Conservation (phyloP, 1,140 invertebrate genomes). For the Drosophila tristis region DNA sequence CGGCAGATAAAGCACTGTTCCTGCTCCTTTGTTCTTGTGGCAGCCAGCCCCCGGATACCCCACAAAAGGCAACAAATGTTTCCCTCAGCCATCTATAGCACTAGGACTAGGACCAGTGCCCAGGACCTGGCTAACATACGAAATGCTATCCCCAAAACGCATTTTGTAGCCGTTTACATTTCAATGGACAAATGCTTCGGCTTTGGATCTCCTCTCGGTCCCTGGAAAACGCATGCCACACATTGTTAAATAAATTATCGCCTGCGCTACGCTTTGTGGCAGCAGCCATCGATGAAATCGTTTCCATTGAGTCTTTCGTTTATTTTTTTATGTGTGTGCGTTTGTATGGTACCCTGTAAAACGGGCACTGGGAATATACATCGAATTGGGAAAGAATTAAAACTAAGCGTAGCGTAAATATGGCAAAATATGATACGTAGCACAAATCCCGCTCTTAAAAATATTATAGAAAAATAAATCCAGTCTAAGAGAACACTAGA, state of each 20-base stretch:
- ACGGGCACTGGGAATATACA: too few species aligned
- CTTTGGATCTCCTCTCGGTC: slow-evolving; percentile 15
- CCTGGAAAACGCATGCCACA: slow-evolving; percentile 63
- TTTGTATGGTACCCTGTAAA: too few species aligned
- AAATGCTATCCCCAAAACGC: slow-evolving; percentile 16
- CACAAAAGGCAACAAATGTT: slow-evolving; percentile 35
- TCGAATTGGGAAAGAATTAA: too few species aligned
- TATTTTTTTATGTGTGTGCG: not conserved
- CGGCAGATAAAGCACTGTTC: slow-evolving; percentile 73
- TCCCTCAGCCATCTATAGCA: slow-evolving; percentile 22
- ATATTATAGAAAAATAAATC: not conserved
- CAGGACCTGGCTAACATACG: slow-evolving; percentile 6
- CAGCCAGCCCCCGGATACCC: slow-evolving; percentile 22
- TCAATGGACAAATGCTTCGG: slow-evolving; percentile 62
- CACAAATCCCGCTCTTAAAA: too few species aligned
- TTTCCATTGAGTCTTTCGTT: slow-evolving; percentile 11
- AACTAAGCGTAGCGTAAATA: too few species aligned
- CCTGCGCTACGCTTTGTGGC: slow-evolving; percentile 36
- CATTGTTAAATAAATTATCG: slow-evolving; percentile 82
- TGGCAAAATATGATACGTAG: too few species aligned
- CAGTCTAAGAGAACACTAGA: too few species aligned
- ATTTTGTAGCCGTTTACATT: slow-evolving; percentile 64
- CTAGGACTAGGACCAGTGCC: not conserved
- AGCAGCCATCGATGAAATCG: slow-evolving; percentile 57
- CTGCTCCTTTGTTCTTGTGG: slow-evolving; percentile 63